Percentiles rank a stretch among this genome's conserved stretches.
Evolutionary conservation across 2,888 invertebrate species (phyloP).

Genomic region (Drosophila demipolita): DNA sequence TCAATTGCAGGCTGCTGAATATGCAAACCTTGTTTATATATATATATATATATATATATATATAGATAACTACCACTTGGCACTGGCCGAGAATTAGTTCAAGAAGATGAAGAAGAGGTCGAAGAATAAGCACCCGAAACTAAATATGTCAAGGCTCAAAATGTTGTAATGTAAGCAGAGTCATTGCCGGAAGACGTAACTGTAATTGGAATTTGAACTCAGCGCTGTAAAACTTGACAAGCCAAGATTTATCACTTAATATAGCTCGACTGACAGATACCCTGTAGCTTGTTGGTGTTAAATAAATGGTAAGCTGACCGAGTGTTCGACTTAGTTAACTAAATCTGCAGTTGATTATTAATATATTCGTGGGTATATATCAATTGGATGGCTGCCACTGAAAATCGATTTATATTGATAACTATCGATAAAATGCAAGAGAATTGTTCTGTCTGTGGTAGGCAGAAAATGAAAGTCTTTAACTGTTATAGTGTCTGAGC

Average conservation of each 20-base stretch:
- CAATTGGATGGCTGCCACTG: background rate
- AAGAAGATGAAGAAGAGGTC: background rate
- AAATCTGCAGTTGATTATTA: background rate
- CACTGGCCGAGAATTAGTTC: background rate
- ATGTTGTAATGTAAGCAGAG: background rate
- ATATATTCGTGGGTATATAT: background rate
- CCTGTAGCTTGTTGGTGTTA: background rate
- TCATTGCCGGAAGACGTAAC: background rate
- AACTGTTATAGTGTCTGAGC: background rate
- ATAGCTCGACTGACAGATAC: background rate
- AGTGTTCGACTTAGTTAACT: background rate
- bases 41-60: conserved; percentile 25
- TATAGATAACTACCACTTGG: background rate
- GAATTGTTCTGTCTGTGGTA: background rate
- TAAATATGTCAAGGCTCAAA: conserved; percentile 1
- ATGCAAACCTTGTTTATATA: background rate
- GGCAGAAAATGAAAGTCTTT: background rate
- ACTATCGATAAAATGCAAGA: background rate
- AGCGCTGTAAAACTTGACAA: background rate
- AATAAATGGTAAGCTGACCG: background rate
- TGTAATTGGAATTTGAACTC: conserved; percentile 1
- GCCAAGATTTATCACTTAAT: background rate
- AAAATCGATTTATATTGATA: background rate
- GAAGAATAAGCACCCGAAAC: background rate
- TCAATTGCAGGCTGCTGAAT: conserved; percentile 63